Evolutionary conservation across 1,140 invertebrate genomes (phyloP).

Genomic region (Drosophila obscura): DNA sequence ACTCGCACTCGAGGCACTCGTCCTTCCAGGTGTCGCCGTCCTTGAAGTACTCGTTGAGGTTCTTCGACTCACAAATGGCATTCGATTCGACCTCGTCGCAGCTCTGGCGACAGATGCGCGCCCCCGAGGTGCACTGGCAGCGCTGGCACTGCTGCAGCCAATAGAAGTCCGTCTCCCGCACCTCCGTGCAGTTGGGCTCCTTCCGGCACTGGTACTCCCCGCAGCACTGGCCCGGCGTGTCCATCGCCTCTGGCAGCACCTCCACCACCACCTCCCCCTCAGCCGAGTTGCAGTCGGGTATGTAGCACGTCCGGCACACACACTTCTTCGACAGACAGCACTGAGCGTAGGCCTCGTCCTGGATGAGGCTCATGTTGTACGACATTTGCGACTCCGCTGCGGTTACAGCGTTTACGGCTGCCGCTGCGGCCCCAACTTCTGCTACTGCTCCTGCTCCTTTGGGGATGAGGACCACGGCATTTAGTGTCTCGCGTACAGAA

Average conservation of each 20-base stretch:
- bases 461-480: slow-evolving; percentile 41
- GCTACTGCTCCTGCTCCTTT: not conserved
- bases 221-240: slow-evolving; percentile 73
- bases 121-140: slow-evolving; percentile 61
- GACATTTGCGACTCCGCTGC: not conserved
- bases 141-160: slow-evolving; percentile 73
- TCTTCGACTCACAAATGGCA: slow-evolving; percentile 71
- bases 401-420: too few relatives aligned
- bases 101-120: slow-evolving; percentile 63
- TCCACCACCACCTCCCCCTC: slow-evolving; percentile 62
- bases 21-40: slow-evolving; percentile 72
- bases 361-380: slow-evolving; percentile 42
- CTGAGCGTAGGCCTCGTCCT: slow-evolving; percentile 53
- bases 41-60: slow-evolving; percentile 59
- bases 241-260: slow-evolving; percentile 57
- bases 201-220: slow-evolving; percentile 63
- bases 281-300: slow-evolving; percentile 60
- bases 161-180: slow-evolving; percentile 56
- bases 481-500: slow-evolving; percentile 54
- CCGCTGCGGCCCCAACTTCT: too few relatives aligned
- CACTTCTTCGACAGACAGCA: slow-evolving; percentile 75
- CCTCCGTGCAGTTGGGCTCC: slow-evolving; percentile 70
- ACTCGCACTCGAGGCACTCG: slow-evolving; percentile 72
- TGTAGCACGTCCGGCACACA: slow-evolving; percentile 72
- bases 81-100: slow-evolving; percentile 63